phyloP scores from a whole-genome alignment of 2,797 vertebrate species.

The Melanotaenia parkinsoni region DNA sequence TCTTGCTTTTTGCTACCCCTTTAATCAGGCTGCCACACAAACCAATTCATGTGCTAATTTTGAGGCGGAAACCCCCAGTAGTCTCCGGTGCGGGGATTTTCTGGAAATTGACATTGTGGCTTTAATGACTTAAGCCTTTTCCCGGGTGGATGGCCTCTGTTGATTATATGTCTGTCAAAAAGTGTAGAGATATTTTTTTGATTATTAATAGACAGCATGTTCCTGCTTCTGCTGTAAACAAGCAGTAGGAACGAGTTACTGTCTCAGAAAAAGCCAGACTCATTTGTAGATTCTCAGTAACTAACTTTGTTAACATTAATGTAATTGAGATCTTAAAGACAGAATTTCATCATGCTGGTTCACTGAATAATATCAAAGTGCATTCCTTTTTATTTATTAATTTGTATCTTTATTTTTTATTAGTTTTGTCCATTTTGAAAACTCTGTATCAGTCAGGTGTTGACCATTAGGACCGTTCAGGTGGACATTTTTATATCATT shows the following conservation, averaged over 20 bases:
- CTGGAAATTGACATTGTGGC: slow-evolving; percentile 54
- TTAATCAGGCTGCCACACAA: slow-evolving; percentile 59
- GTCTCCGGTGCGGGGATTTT: slow-evolving; percentile 52
- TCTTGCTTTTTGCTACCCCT: slow-evolving; percentile 48
- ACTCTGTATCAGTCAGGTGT: neutral
- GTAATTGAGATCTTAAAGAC: neutral
- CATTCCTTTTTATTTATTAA: neutral
- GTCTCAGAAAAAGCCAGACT: slow-evolving; percentile 1
- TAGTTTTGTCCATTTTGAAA: neutral
- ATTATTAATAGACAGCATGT: slow-evolving; percentile 31
- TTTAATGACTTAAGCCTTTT: slow-evolving; percentile 39
- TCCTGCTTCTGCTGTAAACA: slow-evolving; percentile 21
- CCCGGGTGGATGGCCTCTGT: slow-evolving; percentile 2
- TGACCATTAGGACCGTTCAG: neutral
- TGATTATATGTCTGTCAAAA: slow-evolving; percentile 6
- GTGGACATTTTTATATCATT: neutral
- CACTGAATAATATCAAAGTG: neutral
- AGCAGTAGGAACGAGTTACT: neutral
- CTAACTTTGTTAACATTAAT: slow-evolving; percentile 6
- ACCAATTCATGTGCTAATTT: slow-evolving; percentile 74
- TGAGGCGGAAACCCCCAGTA: slow-evolving; percentile 63
- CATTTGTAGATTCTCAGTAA: neutral
- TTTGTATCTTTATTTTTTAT: neutral
- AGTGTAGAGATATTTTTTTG: slow-evolving; percentile 18
- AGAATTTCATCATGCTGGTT: neutral